Conservation (phyloP, 1,140 invertebrate species). For the Anastrepha obliqua region DNA sequence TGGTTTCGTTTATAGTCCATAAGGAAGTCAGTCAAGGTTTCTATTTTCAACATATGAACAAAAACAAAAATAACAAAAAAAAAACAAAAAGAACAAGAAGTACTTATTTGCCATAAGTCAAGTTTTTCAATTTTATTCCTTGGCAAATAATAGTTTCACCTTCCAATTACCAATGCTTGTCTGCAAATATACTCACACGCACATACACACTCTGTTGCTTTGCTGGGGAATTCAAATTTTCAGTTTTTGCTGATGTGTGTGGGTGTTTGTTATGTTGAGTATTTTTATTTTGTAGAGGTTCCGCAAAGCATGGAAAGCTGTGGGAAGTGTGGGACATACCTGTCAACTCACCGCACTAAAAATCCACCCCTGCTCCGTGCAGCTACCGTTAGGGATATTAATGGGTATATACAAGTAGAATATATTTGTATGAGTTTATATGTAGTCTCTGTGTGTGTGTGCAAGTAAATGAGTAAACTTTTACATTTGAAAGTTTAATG, state of each 20-base stretch:
- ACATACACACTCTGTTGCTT: background rate
- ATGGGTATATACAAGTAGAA: background rate
- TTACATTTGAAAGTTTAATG: conserved; percentile 26
- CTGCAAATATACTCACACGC: background rate
- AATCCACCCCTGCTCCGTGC: too few species aligned
- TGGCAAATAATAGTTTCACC: background rate
- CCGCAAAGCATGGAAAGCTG: too few species aligned
- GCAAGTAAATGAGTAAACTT: conserved; percentile 46
- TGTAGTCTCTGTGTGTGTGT: background rate
- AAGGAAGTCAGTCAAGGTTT: background rate
- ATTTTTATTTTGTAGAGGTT: too few species aligned
- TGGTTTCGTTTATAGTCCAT: background rate
- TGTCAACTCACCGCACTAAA: background rate
- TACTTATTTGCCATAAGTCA: background rate
- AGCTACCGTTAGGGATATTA: too few species aligned
- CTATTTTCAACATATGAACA: background rate
- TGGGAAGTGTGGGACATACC: too few species aligned
- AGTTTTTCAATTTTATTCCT: background rate
- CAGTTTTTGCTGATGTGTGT: background rate
- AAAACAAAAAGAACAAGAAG: background rate
- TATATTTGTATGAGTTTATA: background rate
- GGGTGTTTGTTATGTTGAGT: background rate
- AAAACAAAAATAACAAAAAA: background rate
- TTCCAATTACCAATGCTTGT: background rate
- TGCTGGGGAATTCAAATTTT: conserved; percentile 8